Evolutionary conservation across 2,888 invertebrate species (phyloP).

Genomic region (Horisme vitalbata): DNA sequence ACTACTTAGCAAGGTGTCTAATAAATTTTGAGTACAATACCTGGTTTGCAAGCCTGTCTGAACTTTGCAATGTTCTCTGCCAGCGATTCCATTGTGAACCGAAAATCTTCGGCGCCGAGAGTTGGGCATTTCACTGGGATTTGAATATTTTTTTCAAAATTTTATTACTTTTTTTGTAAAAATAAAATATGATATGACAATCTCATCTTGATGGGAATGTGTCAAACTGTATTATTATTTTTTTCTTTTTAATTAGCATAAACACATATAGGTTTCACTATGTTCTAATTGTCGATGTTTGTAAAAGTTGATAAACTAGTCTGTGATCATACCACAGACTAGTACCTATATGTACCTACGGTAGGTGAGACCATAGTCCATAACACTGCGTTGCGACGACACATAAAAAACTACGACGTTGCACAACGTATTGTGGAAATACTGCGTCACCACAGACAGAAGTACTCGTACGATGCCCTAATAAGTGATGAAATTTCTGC

Average conservation of each 20-base stretch:
- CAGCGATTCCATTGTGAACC: slow-evolving; percentile 57
- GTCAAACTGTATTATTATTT: slow-evolving; percentile 5
- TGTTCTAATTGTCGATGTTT: too few relatives aligned
- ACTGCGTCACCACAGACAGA: too few relatives aligned
- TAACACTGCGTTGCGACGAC: too few relatives aligned
- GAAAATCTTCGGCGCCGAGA: slow-evolving; percentile 69
- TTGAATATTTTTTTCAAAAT: slow-evolving; percentile 36
- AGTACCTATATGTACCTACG: too few relatives aligned
- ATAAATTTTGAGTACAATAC: slow-evolving; percentile 38
- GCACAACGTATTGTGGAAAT: too few relatives aligned
- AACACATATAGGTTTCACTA: not conserved
- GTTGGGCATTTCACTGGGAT: slow-evolving; percentile 65
- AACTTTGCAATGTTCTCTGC: slow-evolving; percentile 43
- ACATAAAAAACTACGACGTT: too few relatives aligned
- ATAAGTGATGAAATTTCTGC: too few relatives aligned
- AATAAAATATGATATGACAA: slow-evolving; percentile 4
- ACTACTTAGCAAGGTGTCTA: too few relatives aligned
- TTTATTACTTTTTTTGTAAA: slow-evolving; percentile 18
- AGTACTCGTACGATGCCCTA: too few relatives aligned
- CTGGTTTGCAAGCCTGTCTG: slow-evolving; percentile 53
- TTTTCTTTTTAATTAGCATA: not conserved
- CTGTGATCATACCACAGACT: too few relatives aligned
- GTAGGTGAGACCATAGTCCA: too few relatives aligned
- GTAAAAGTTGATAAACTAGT: too few relatives aligned
- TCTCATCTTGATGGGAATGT: slow-evolving; percentile 20